Evolutionary conservation across 2,113 vertebrate species (phyloP).

Genomic region (Rhinolophus ferrumequinum): DNA sequence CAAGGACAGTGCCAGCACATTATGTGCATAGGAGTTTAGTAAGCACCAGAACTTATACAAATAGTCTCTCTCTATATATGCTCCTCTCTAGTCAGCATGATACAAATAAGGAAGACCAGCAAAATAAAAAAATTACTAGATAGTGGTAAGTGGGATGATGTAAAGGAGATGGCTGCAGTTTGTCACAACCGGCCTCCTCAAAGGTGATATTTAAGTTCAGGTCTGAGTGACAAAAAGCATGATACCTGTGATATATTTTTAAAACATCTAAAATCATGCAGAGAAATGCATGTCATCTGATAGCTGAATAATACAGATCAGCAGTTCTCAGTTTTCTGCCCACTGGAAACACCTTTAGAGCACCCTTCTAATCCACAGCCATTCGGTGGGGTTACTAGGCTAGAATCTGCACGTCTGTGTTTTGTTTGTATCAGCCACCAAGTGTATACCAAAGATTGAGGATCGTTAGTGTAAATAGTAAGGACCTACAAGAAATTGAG

Average conservation of each 20-base stretch:
- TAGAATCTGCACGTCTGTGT: background rate
- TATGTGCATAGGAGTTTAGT: background rate
- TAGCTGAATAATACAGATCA: background rate
- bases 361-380: background rate
- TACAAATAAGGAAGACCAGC: background rate
- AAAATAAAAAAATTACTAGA: background rate
- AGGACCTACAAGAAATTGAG: background rate
- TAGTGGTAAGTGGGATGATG: background rate
- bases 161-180: background rate
- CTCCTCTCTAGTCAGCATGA: background rate
- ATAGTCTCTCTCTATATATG: background rate
- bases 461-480: background rate
- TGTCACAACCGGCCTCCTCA: background rate
- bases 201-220: background rate
- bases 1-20: background rate
- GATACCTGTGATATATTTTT: background rate
- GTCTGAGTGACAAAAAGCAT: background rate
- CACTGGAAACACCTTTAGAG: background rate
- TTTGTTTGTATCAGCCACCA: background rate
- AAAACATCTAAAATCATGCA: background rate
- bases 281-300: background rate
- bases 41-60: slow-evolving; percentile 4
- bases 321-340: background rate
- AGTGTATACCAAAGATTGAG: background rate
- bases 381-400: background rate